Conservation (phyloP, 2,113 vertebrate genomes). For the Scomber colias region DNA sequence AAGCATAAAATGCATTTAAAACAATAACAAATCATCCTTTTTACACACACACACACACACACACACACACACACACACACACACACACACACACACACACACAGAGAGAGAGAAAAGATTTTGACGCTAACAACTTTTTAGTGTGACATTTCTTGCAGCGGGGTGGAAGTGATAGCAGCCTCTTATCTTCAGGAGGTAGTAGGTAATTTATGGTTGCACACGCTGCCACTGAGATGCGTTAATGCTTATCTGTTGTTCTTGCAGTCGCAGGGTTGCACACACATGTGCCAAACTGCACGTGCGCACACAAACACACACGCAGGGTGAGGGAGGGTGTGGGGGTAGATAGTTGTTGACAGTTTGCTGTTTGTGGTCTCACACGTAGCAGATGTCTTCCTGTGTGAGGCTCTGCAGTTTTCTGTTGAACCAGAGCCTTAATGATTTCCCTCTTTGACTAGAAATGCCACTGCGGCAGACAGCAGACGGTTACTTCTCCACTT, state of each 20-base stretch:
- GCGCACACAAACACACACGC: neutral
- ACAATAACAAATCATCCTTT: too few species aligned
- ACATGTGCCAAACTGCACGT: slow-evolving; percentile 6
- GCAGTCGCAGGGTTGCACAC: slow-evolving; percentile 23
- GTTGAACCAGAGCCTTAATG: slow-evolving; percentile 52
- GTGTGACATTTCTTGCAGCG: slow-evolving; percentile 41
- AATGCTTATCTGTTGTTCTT: slow-evolving; percentile 66
- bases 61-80: too few species aligned
- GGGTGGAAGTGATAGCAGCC: slow-evolving; percentile 15
- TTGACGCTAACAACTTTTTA: neutral
- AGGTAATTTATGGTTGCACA: slow-evolving; percentile 61
- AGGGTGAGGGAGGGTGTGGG: slow-evolving; percentile 27
- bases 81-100: too few species aligned
- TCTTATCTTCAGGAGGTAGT: slow-evolving; percentile 61
- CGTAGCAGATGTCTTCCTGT: slow-evolving; percentile 81
- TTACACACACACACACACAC: too few species aligned
- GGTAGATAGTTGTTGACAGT: slow-evolving; percentile 75
- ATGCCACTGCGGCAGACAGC: slow-evolving; percentile 31
- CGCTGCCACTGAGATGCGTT: slow-evolving; percentile 42
- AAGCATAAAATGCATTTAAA: neutral
- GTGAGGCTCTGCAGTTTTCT: slow-evolving; percentile 64
- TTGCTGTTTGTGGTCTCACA: slow-evolving; percentile 75
- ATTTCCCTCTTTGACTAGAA: slow-evolving; percentile 62
- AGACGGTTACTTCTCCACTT: slow-evolving; percentile 49
- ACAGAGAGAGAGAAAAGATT: neutral